Evolutionary conservation across 2,797 vertebrate genomes (phyloP).

Genomic region (Paramormyrops hopkinsi): DNA sequence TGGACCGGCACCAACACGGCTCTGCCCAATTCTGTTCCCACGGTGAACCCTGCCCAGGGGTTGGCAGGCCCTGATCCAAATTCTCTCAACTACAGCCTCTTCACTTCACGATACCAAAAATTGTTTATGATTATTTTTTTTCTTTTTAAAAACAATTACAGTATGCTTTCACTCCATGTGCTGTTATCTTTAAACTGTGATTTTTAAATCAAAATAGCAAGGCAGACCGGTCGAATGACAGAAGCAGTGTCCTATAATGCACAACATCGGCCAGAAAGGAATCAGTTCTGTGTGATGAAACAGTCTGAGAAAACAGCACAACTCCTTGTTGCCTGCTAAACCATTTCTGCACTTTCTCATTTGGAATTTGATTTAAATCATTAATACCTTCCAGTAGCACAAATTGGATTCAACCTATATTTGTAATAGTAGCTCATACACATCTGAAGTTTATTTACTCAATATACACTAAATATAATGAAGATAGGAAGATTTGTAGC

Average conservation of each 20-base stretch:
- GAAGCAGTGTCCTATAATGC: neutral
- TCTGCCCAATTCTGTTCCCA: slow-evolving; percentile 30
- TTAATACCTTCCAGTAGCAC: slow-evolving; percentile 4
- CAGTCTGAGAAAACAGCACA: slow-evolving; percentile 65
- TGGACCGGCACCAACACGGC: slow-evolving; percentile 63
- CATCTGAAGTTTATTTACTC: neutral
- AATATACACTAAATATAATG: neutral
- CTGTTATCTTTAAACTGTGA: slow-evolving; percentile 65
- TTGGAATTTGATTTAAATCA: slow-evolving; percentile 42
- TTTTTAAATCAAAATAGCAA: slow-evolving; percentile 21
- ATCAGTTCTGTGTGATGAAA: slow-evolving; percentile 22
- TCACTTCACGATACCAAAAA: slow-evolving; percentile 56
- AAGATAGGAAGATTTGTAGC: neutral
- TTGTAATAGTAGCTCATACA: neutral
- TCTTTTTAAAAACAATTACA: slow-evolving; percentile 11
- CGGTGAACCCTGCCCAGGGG: slow-evolving; percentile 15
- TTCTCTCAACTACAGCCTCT: slow-evolving; percentile 48
- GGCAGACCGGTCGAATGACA: neutral
- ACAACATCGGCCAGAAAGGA: neutral
- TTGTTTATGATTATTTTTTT: slow-evolving; percentile 36
- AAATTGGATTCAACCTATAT: neutral
- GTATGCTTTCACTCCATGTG: slow-evolving; percentile 38
- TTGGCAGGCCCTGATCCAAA: slow-evolving; percentile 2
- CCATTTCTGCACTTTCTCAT: slow-evolving; percentile 57
- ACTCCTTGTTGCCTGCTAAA: slow-evolving; percentile 56